A percentile compares a stretch with the other conserved stretches of the same genome.
Evolutionary conservation across 2,797 vertebrate genomes (phyloP).

Genomic region (Muscicapa comitata): DNA sequence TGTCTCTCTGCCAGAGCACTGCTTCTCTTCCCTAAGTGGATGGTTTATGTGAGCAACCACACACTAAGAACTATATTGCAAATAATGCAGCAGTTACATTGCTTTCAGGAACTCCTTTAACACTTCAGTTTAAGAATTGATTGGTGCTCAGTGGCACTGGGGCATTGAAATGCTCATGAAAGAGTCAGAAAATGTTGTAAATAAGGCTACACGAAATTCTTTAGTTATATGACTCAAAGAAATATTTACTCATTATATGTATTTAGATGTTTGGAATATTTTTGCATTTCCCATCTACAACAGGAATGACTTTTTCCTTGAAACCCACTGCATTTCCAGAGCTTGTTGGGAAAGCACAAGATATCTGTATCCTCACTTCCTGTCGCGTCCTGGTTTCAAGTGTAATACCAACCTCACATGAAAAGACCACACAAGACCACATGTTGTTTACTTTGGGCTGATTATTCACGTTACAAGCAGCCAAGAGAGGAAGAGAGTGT

Average conservation of each 20-base stretch:
- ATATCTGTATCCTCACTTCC: not conserved
- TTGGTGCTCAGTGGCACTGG: fast-evolving
- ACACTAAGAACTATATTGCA: not conserved
- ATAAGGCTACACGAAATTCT: not conserved
- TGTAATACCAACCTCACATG: not conserved
- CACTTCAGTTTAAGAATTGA: not conserved
- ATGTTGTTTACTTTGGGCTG: constrained; percentile 45
- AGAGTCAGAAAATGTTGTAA: not conserved
- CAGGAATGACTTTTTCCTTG: not conserved
- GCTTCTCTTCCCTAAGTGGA: not conserved
- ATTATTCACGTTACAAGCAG: not conserved
- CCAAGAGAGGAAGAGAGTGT: not conserved
- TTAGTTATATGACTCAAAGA: not conserved
- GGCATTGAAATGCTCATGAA: not conserved
- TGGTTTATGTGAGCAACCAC: not conserved
- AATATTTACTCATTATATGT: not conserved
- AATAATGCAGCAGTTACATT: not conserved
- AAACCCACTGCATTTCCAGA: not conserved
- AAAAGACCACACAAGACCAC: constrained; percentile 50
- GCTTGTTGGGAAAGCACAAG: not conserved
- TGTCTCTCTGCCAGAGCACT: not conserved
- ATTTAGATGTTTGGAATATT: not conserved
- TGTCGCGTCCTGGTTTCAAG: not conserved
- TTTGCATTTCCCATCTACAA: not conserved
- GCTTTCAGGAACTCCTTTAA: not conserved